These are phyloP conservation scores for Plecturocebus donacophilus DNA, from an alignment of 2,113 vertebrate species.

Conservation along the genomic window DNA sequence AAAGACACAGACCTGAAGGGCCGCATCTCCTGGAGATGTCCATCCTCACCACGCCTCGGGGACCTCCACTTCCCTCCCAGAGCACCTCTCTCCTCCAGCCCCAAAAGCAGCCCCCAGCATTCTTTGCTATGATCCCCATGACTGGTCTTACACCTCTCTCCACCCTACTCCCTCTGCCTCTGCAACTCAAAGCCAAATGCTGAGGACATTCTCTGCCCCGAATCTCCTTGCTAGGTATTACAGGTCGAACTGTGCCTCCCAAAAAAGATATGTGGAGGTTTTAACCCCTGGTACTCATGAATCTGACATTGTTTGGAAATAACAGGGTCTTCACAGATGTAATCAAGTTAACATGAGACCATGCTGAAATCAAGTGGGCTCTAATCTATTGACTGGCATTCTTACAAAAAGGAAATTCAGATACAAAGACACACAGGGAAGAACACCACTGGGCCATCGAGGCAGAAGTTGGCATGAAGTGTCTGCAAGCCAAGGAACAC, in stretches of 20 bases:
- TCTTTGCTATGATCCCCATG: not conserved
- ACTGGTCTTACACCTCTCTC: not conserved
- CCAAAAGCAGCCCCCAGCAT: not conserved
- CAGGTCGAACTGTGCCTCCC: not conserved
- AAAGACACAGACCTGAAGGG: not conserved
- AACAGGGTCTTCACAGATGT: not conserved
- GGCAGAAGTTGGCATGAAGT: not conserved
- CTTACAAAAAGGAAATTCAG: not conserved
- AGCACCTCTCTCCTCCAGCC: no score
- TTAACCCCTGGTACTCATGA: not conserved
- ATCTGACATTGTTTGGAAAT: not conserved
- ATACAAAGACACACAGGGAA: not conserved
- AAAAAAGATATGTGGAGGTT: not conserved
- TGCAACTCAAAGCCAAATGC: not conserved
- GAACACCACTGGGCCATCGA: not conserved
- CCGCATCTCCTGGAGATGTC: no score
- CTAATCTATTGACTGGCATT: not conserved
- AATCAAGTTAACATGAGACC: not conserved
- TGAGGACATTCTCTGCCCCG: not conserved
- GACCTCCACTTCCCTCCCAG: not conserved
- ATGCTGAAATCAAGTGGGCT: not conserved
- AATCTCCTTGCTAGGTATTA: not conserved
- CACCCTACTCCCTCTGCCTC: not conserved
- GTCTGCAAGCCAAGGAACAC: not conserved
- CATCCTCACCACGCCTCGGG: accelerated